phyloP scores from a whole-genome alignment of 2,888 invertebrate species.

The Sinohyriopsis cumingii region DNA sequence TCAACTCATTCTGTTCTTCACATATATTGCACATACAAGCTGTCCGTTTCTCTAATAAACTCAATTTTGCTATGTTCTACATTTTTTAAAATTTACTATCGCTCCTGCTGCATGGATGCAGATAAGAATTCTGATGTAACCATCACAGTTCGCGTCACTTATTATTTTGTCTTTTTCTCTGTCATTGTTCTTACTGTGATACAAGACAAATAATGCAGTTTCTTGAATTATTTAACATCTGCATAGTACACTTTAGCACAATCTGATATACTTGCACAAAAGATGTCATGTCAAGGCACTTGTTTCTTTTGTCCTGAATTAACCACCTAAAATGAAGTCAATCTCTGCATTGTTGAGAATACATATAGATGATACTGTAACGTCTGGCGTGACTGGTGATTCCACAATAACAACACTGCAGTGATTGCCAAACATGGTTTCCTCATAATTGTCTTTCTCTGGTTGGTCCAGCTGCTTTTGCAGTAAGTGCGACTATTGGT shows the following conservation, averaged over 20 bases:
- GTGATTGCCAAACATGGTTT: too few relatives aligned
- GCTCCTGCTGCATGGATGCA: conserved; percentile 32
- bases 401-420: too few relatives aligned
- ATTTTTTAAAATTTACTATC: conserved; percentile 25
- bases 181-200: conserved; percentile 25
- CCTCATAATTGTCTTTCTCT: too few relatives aligned
- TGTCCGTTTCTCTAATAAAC: conserved; percentile 25
- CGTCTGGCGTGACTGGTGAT: background rate
- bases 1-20: conserved; percentile 15
- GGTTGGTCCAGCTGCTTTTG: too few relatives aligned
- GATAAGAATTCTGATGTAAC: conserved; percentile 23
- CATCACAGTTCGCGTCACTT: conserved; percentile 17
- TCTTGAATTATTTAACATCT: conserved; percentile 10
- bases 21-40: conserved; percentile 33
- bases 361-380: background rate
- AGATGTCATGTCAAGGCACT: too few relatives aligned
- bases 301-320: too few relatives aligned
- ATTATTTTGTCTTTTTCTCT: conserved; percentile 20
- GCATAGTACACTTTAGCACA: conserved; percentile 4
- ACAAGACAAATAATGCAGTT: conserved; percentile 20
- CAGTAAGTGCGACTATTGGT: too few relatives aligned
- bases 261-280: too few relatives aligned
- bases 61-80: conserved; percentile 20
- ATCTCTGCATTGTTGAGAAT: background rate
- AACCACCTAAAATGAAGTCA: background rate